Conservation (phyloP, 2,113 vertebrate species). For the Lamprologus speciosus region DNA sequence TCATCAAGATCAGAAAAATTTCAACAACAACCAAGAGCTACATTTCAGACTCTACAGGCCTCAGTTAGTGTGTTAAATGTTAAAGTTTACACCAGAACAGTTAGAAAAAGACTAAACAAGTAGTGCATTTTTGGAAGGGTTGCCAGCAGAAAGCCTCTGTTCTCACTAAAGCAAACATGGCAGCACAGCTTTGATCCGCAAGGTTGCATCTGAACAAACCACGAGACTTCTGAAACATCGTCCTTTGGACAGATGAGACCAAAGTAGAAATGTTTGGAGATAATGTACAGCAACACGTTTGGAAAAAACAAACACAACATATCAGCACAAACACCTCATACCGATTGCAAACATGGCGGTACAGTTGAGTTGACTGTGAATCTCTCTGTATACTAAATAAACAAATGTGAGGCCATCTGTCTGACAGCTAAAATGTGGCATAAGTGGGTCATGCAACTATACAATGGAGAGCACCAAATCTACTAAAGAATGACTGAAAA, state of each 20-base stretch:
- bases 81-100: accelerated
- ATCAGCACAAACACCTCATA: not conserved
- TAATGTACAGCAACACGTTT: not conserved
- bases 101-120: not conserved
- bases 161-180: not conserved
- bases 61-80: not conserved
- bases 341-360: accelerated
- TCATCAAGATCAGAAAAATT: not conserved
- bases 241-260: not conserved
- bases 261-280: not conserved
- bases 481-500: not conserved
- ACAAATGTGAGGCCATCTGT: not conserved
- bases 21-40: not conserved
- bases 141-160: not conserved
- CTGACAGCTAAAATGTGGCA: not conserved
- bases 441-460: not conserved
- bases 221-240: accelerated
- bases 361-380: not conserved
- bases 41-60: accelerated
- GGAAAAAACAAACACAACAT: not conserved
- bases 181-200: not conserved
- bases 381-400: not conserved
- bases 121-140: not conserved
- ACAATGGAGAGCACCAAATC: not conserved
- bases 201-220: not conserved